phyloP scores from a whole-genome alignment of 2,113 vertebrate genomes.

The Tylochromis polylepis region DNA sequence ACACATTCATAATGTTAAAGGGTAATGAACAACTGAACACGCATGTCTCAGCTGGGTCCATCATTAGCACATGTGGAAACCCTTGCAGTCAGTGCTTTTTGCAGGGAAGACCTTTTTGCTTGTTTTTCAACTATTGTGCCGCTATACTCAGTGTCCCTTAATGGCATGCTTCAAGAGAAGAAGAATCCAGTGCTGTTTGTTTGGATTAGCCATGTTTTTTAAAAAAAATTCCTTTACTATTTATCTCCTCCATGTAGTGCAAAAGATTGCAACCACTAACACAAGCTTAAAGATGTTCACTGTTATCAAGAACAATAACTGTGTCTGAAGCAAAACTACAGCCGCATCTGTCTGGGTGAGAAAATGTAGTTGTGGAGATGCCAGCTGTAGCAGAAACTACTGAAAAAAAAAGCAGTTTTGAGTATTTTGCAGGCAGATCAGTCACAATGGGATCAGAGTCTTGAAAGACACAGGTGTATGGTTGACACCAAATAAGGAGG shows the following conservation, averaged over 20 bases:
- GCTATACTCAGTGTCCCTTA: not conserved
- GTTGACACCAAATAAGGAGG: not conserved
- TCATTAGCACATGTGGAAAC: not conserved
- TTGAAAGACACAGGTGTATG: not conserved
- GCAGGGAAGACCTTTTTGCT: not conserved
- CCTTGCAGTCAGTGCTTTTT: not conserved
- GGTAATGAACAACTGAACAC: not conserved
- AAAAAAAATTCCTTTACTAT: not conserved
- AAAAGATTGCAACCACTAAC: not conserved
- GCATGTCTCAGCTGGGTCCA: not conserved
- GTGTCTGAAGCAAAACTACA: not conserved
- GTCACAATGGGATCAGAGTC: not conserved
- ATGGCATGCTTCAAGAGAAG: not conserved
- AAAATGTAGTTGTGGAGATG: not conserved
- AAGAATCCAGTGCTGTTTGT: not conserved
- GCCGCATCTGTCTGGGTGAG: not conserved
- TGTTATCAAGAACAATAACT: not conserved
- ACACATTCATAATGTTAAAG: not conserved
- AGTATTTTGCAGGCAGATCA: not conserved
- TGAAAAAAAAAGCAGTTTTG: not conserved
- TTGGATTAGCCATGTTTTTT: not conserved
- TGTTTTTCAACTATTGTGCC: not conserved
- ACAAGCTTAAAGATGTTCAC: not conserved
- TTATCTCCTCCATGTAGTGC: not conserved
- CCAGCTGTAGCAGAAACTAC: not conserved